Conservation (phyloP, 64 coral and sea anemone genomes). For the Astreopora myriophthalma region DNA sequence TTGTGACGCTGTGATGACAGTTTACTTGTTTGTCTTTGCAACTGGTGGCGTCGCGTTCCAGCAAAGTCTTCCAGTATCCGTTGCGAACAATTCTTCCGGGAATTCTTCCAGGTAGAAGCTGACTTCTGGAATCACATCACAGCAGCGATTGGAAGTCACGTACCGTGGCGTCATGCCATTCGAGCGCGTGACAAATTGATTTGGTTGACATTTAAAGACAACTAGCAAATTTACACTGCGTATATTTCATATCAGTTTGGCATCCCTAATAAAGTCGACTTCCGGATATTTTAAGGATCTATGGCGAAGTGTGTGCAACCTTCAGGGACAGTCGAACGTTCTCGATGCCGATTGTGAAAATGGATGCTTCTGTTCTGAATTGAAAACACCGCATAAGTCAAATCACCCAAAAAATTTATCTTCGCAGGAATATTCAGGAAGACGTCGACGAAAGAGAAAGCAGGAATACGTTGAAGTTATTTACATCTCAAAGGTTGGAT, state of each 20-base stretch:
- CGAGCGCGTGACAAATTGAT: slow-evolving; percentile 22
- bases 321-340: neutral
- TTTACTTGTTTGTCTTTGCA: neutral
- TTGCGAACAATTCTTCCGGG: neutral
- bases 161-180: neutral
- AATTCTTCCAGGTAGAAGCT: neutral
- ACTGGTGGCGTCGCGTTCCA: neutral
- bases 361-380: neutral
- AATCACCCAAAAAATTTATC: neutral
- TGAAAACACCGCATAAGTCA: neutral
- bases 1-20: neutral
- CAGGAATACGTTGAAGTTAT: neutral
- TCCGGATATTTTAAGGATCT: neutral
- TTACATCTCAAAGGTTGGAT: neutral
- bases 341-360: neutral
- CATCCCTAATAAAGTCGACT: neutral
- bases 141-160: neutral
- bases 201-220: neutral
- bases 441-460: neutral
- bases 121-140: neutral
- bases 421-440: neutral
- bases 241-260: neutral
- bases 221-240: neutral
- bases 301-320: neutral
- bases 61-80: neutral